Conservation (phyloP, 2,888 invertebrate species). For the Archaeoteleia sp. region DNA sequence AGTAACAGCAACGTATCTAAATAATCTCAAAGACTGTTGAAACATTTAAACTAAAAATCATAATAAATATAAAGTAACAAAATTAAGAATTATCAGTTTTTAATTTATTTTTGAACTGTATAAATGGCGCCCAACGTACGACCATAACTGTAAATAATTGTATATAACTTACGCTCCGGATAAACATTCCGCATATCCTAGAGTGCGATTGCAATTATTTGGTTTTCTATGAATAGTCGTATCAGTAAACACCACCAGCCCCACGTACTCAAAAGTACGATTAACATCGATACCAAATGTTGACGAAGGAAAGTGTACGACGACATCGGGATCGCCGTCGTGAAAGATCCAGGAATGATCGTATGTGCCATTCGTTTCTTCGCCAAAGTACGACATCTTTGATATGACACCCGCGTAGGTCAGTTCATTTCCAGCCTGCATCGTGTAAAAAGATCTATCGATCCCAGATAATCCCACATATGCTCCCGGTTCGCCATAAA, state of each 20-base stretch:
- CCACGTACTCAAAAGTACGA: slow-evolving; percentile 93
- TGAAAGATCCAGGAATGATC: slow-evolving; percentile 90
- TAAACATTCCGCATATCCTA: slow-evolving; percentile 87
- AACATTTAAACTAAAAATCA: neutral
- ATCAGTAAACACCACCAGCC: slow-evolving; percentile 93
- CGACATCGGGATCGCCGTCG: slow-evolving; percentile 88
- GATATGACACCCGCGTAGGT: slow-evolving; percentile 90
- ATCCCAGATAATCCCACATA: slow-evolving; percentile 95
- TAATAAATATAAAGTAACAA: neutral
- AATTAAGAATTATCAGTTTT: too few relatives aligned
- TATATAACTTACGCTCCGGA: slow-evolving; percentile 78
- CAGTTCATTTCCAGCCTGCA: slow-evolving; percentile 95
- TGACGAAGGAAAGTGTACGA: slow-evolving; percentile 91
- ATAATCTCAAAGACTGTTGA: neutral
- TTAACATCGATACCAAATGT: slow-evolving; percentile 96
- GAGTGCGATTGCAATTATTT: slow-evolving; percentile 82
- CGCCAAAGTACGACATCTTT: slow-evolving; percentile 92
- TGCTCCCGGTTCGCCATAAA: slow-evolving; percentile 95
- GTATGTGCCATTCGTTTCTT: slow-evolving; percentile 89
- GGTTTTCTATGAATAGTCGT: slow-evolving; percentile 83
- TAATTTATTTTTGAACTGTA: neutral
- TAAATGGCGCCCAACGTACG: too few relatives aligned
- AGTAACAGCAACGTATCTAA: too few relatives aligned
- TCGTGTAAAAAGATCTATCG: slow-evolving; percentile 91
- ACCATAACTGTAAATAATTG: slow-evolving; percentile 2